Evolutionary conservation across 2,888 invertebrate genomes (phyloP), one percentile per base, ranked within the genome.

Genomic region (Exocentrus adspersus): DNA sequence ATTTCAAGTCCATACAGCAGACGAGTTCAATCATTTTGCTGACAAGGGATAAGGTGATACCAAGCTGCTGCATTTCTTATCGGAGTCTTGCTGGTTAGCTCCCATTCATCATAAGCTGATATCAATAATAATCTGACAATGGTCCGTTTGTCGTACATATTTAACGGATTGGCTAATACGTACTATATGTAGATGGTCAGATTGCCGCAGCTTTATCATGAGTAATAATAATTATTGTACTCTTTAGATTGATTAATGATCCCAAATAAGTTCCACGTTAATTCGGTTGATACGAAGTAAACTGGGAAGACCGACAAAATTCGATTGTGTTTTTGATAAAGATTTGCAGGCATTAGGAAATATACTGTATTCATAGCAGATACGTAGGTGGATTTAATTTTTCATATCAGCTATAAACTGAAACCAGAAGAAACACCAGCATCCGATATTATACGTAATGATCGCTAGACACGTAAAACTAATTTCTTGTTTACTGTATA

Each of bases 71-170:
- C n/a, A 19, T 43, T 43, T 43, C 19, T 43, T 43, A 3, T 43
- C 10, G 17, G 17, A 16, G 37, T 52, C 41, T 37, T 37, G 14
- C 19, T 19, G 37, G 19, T 20, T 12, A 6, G 20, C 10, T 37
- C 30, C 19, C 52, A 52, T 52, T 52, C 52, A 52, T 52, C 52
- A 52, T 20, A 16, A n/a, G 12, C 10, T 19, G 52, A 19, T 52
- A 52, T 52, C 32, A 32, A 52, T 52, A 52, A 32, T n/a, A n/a
- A 52, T 52, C 52, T 41, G 20, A 52, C 52, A 52, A 52, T 52
- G 32, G 17, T 19, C 17, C 37, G 52, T 19, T 32, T 52, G 52
- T 52, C 37, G 37, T 41, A 52, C 52, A 37, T 20, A 41, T 32
- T 52, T 52, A 16, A 37, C 12, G 10, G 52, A 37, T 21, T 12